Percentiles rank a stretch among this genome's conserved stretches.
Evolutionary conservation across 2,888 invertebrate genomes (phyloP).

Genomic region (Julus scandinavius): DNA sequence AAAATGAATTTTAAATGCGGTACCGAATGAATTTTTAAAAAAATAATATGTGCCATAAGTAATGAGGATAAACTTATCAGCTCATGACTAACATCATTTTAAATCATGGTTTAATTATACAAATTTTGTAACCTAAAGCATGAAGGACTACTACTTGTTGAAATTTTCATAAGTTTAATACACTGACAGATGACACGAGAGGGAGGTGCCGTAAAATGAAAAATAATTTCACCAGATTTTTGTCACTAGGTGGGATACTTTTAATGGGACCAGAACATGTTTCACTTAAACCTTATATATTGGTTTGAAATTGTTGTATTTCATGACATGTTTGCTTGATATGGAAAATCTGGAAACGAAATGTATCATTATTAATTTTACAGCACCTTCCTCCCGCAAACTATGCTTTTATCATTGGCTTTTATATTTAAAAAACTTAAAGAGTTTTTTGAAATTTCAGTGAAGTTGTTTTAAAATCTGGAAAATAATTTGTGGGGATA

Average conservation of each 20-base stretch:
- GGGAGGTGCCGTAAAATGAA: not conserved
- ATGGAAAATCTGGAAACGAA: not conserved
- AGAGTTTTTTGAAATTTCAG: too few relatives aligned
- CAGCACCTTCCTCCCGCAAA: too few relatives aligned
- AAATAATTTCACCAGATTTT: not conserved
- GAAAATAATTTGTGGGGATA: too few relatives aligned
- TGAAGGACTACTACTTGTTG: not conserved
- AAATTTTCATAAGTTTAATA: not conserved
- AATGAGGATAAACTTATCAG: not conserved
- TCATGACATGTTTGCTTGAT: not conserved
- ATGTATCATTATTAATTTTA: too few relatives aligned
- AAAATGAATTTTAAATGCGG: constrained; percentile 21
- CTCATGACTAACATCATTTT: not conserved
- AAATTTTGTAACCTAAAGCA: not conserved
- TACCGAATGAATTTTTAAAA: not conserved
- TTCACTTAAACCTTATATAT: not conserved
- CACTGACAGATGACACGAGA: not conserved
- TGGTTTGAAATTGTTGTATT: not conserved
- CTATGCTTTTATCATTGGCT: too few relatives aligned
- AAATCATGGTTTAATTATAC: constrained; percentile 3
- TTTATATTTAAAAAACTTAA: too few relatives aligned
- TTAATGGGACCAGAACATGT: not conserved
- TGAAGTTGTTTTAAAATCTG: too few relatives aligned
- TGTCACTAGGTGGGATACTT: not conserved
- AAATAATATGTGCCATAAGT: not conserved